Evolutionary conservation across 2,888 invertebrate genomes (phyloP), one percentile per base, ranked within the genome.

Genomic region (Notodonta dromedarius): DNA sequence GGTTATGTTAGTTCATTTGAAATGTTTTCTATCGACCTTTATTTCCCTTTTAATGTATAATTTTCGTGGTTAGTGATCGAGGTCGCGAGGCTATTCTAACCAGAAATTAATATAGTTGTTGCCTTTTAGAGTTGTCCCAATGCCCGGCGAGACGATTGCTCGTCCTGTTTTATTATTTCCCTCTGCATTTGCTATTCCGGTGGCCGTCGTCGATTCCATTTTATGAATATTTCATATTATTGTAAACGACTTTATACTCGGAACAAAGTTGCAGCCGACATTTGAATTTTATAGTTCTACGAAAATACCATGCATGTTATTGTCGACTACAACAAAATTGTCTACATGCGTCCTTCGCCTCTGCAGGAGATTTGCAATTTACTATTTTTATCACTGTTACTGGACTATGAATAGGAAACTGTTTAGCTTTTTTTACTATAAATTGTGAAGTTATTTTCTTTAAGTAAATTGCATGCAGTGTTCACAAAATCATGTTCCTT

Each of bases 141-240:
- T 80, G 82, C 77, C 82, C 77, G 35, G 77, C 79, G 73, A 80
- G 80, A 79, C 77, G 74, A 81, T 80, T 79, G 77, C 79, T 76
- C 73, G 64, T 53, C 57, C 66, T 66, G 71, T 79, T 82, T 82
- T 74, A 74, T 77, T 85, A 88, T 84, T 86, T 77, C 80, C 78
- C 69, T 24, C 62, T 70, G 72, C 74, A 73, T 74, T 79, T 71
- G 75, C 78, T 73, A 80, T 80, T 85, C 84, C 83, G 86, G 85
- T 86, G 85, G 85, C 81, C 85, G 73, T 76, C 70, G 79, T 81
- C 84, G 80, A 81, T 82, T 81, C 83, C 79, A 82, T 86, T 90
- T 85, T 87, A 91, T 91, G 88, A 91, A 91, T 91, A 91, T 91
- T 91, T 90, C 88, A 91, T 91, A 84, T 86, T 86, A 89, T 90